These are phyloP conservation scores for Heterodera schachtii DNA, from an alignment of 1,140 invertebrate species.

Conservation along the genomic window DNA sequence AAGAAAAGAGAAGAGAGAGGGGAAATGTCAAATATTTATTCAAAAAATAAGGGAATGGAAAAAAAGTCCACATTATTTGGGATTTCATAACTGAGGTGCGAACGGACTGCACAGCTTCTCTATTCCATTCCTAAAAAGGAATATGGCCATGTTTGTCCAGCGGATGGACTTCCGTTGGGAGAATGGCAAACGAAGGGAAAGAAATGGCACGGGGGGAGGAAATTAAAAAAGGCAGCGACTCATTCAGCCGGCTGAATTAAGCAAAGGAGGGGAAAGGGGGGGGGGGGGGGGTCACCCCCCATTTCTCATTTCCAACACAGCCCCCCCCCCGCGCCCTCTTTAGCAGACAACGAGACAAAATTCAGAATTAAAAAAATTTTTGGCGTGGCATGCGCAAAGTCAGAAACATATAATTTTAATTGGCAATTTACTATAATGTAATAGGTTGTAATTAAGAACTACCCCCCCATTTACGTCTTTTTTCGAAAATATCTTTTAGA, in stretches of 20 bases:
- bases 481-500: too few relatives aligned
- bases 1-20: neutral
- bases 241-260: conserved; percentile 3
- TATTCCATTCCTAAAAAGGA: neutral
- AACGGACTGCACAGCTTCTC: neutral
- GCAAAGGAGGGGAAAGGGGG: neutral
- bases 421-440: too few relatives aligned
- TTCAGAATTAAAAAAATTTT: neutral
- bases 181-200: neutral
- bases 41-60: neutral
- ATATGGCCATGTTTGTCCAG: conserved; percentile 3
- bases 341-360: neutral
- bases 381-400: neutral
- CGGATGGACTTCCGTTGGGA: conserved; percentile 1
- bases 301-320: neutral
- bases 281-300: neutral
- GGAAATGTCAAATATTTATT: neutral
- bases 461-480: too few relatives aligned
- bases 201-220: neutral
- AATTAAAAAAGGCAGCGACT: conserved; percentile 8
- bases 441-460: too few relatives aligned
- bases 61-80: neutral
- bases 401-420: too few relatives aligned
- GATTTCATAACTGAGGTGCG: neutral
- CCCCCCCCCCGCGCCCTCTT: neutral